Base-by-base conservation (phyloP, 2,888 invertebrate genomes). In the Alentia gelatinosa region DNA sequence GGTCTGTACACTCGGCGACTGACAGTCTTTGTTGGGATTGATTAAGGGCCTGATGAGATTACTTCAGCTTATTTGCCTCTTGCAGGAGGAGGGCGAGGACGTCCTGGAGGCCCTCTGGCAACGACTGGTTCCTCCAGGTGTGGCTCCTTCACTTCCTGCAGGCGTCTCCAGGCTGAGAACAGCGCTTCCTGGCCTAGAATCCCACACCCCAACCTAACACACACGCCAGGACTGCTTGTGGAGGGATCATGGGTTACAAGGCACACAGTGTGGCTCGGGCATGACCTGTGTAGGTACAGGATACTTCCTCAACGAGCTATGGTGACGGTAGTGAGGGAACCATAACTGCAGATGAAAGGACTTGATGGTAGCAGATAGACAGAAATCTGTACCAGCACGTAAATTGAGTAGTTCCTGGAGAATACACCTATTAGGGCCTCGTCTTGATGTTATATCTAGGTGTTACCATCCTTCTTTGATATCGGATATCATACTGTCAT, bases 21-120 rank as follows among this genome's bases (percentile, higher is more conserved):
- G 79, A 79, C 79, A 39, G 79, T 79, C 79, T 79, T 79, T 79
- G 79, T 79, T 39, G 79, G 79, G 79, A 79, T 79, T 79, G 79
- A 79, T 79, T 79, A 79, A 79, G 79, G 19, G n/a, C 39, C 37
- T 79, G 79, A 79, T 79, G 37, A 79, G 79, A 79, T 79, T 79
- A 79, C 79, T 79, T 39, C 79, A 79, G 79, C 79, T 79, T 79
- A 79, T 79, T 79, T 39, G 79, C 79, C n/a, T 79, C 79, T 79
- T n/a, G 15, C 79, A 79, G 39, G 68, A 79, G 74, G 30, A 33
- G 12, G 74, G 74, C 47, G 68, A 79, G 74, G 30, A 33, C 26
- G 74, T 26, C 56, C 56, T 12, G 56, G 23, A 56, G 56, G 56
- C 56, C n/a, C 19, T 19, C 19, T 19, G 56, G 56, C 23, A n/a